These are phyloP conservation scores for Anoplophora glabripennis DNA, from an alignment of 1,140 invertebrate species.

Conservation along the genomic window DNA sequence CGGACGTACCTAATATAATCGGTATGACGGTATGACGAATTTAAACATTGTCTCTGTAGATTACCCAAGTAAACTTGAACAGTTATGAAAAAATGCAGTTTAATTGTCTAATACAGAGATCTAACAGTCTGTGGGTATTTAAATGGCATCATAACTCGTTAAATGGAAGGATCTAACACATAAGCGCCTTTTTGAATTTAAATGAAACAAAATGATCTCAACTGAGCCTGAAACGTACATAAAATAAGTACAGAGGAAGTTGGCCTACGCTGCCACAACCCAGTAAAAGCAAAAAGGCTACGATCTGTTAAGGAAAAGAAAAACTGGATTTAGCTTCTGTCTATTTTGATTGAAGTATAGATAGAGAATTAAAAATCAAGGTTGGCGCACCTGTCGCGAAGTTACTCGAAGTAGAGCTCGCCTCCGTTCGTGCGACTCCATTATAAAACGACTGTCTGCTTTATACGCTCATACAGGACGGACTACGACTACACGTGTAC, in stretches of 20 bases:
- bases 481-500: neutral
- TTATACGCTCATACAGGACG: neutral
- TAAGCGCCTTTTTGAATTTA: too few relatives aligned
- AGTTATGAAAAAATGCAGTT: too few relatives aligned
- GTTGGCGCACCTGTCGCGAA: constrained; percentile 10
- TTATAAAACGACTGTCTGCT: neutral
- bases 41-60: too few relatives aligned
- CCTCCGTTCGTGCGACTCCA: constrained; percentile 1
- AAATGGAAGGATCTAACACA: too few relatives aligned
- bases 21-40: too few relatives aligned
- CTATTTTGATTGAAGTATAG: constrained; percentile 4
- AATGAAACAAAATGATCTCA: too few relatives aligned
- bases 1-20: too few relatives aligned
- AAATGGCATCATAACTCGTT: too few relatives aligned
- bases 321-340: constrained; percentile 5
- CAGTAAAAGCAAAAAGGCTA: neutral
- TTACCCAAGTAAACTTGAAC: too few relatives aligned
- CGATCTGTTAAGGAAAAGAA: constrained; percentile 7
- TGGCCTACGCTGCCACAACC: neutral
- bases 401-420: neutral
- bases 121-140: too few relatives aligned
- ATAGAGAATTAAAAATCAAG: constrained; percentile 6
- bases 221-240: neutral
- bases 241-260: constrained; percentile 1
- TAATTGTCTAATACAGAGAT: too few relatives aligned